Evolutionary conservation across 2,797 vertebrate species (phyloP), one percentile per base, ranked within the genome.

Genomic region (Acipenser oxyrinchus): DNA sequence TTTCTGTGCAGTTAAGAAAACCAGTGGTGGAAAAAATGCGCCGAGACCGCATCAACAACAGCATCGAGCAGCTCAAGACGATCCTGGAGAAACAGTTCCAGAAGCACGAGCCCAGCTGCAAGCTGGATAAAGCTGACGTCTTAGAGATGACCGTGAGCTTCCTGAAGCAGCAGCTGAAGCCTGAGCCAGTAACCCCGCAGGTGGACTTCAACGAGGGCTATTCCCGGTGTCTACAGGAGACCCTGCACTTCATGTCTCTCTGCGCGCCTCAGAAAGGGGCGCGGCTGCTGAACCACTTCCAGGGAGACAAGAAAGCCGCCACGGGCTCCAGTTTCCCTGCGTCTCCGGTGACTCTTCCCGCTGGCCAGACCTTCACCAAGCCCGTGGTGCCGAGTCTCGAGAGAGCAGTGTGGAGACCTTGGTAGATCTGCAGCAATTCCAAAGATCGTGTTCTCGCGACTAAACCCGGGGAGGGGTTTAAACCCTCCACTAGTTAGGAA

Each of bases 1-100:
- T 64, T 71, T 59, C 76, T 62, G 73, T 79, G 64, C 89, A 94
- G 94, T 75, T 89, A 69, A 88, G 91, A 67, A 93, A 86, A 66
- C 88, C 90, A 0, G 80, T 91, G 79, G 92, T 94, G 83, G 90
- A 95, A 78, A 95, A 93, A 76, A 78, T 90, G 76, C 83, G 83
- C 71, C 83, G 84, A 82, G 84, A 88, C 81, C 66, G 83, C 62
- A 87, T 88, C 75, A 89, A 87, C 84, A 84, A 73, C 81, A 74
- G 86, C 83, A 87, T 89, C 18, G 86, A 87, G 77, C 84, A 88
- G 79, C 84, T 89, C 53, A 87, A 87, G 52, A 76, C 82, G 9
- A 81, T 88, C 66, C 76, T 89, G 76, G 79, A 90, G 82, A 91
- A 48, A 12, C 63, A 72, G 10, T 65, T 69, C 4, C 85, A 85